Evolutionary conservation across 2,888 invertebrate genomes (phyloP).

Genomic region (Eledone cirrhosa): DNA sequence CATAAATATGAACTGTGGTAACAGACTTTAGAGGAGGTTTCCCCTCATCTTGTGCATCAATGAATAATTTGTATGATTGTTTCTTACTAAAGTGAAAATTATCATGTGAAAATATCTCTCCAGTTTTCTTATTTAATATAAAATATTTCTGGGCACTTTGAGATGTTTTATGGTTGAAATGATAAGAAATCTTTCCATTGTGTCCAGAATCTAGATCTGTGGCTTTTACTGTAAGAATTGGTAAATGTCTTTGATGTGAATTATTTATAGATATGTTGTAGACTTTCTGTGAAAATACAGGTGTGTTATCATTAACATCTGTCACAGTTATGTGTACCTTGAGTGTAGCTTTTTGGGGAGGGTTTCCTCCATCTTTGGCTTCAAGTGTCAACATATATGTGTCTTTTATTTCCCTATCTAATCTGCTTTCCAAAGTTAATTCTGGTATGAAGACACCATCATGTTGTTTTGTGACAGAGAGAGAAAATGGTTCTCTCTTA

Average conservation of each 20-base stretch:
- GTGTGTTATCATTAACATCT: conserved; percentile 4
- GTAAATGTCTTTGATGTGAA: background rate
- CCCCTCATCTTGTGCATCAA: conserved; percentile 5
- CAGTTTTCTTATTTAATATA: background rate
- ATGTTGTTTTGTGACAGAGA: background rate
- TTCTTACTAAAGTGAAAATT: background rate
- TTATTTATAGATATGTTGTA: conserved; percentile 2
- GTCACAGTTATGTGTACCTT: background rate
- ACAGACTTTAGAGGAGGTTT: background rate
- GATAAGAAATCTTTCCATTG: conserved; percentile 14
- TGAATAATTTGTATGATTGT: background rate
- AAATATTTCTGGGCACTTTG: background rate
- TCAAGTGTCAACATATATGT: background rate
- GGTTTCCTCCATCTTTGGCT: conserved; percentile 4
- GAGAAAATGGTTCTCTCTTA: conserved; percentile 18
- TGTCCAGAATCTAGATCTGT: conserved; percentile 2
- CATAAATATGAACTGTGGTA: background rate
- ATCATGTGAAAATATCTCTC: background rate
- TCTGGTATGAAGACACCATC: background rate
- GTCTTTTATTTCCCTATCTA: conserved; percentile 11
- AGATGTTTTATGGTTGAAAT: background rate
- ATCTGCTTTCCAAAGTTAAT: background rate
- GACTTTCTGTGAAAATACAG: conserved; percentile 5
- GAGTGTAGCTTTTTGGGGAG: background rate
- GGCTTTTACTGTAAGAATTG: background rate